Percentiles rank a stretch among this genome's conserved stretches.
Evolutionary conservation across 2,797 vertebrate species (phyloP).

Genomic region (Amblyraja radiata): DNA sequence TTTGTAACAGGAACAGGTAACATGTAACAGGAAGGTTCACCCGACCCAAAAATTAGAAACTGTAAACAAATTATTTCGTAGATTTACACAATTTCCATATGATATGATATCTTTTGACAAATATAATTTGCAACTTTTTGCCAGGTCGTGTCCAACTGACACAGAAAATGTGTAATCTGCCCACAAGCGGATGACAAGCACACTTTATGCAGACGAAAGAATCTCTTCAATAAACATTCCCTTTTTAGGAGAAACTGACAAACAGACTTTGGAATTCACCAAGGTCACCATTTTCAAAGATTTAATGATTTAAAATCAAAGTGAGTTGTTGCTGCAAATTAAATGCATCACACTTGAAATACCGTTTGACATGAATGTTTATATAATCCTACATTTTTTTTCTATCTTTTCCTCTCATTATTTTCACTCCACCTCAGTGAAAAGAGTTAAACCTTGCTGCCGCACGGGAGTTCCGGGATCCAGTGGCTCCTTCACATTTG

Average conservation of each 20-base stretch:
- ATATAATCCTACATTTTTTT: neutral
- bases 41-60: neutral
- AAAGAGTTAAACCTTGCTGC: neutral
- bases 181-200: neutral
- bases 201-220: neutral
- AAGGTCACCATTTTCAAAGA: neutral
- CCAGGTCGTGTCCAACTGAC: neutral
- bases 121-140: neutral
- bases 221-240: neutral
- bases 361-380: neutral
- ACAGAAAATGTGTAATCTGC: neutral
- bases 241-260: slow-evolving; percentile 15
- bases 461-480: neutral
- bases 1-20: too few relatives aligned
- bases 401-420: neutral
- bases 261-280: neutral
- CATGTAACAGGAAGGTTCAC: neutral
- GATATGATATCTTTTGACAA: neutral
- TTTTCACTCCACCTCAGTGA: neutral
- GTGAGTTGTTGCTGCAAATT: neutral
- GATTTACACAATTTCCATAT: neutral
- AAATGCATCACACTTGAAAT: neutral
- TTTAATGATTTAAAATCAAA: neutral
- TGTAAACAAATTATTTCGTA: neutral
- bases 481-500: neutral